Conservation (phyloP, 2,888 invertebrate genomes). For the Melolontha melolontha region DNA sequence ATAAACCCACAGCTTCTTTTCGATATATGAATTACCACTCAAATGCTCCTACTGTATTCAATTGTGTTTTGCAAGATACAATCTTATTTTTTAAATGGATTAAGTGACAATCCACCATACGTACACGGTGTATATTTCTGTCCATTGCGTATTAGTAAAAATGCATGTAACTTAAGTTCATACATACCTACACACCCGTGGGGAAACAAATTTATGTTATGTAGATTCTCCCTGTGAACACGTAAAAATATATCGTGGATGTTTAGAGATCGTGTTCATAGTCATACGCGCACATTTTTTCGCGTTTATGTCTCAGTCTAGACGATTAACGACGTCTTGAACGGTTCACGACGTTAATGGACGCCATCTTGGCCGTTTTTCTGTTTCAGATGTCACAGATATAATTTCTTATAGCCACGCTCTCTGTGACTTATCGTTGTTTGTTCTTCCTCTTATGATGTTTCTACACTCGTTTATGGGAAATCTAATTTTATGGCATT, state of each 20-base stretch:
- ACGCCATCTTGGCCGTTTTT: constrained; percentile 26
- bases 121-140: too few relatives aligned
- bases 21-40: too few relatives aligned
- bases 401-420: constrained; percentile 28
- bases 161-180: too few relatives aligned
- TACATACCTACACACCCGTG: too few relatives aligned
- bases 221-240: constrained; percentile 2
- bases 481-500: constrained; percentile 12
- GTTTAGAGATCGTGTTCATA: constrained; percentile 2
- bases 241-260: constrained; percentile 26
- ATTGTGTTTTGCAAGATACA: too few relatives aligned
- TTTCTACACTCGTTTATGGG: neutral
- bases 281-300: constrained; percentile 26
- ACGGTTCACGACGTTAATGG: constrained; percentile 22
- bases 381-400: constrained; percentile 10
- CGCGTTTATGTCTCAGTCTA: constrained; percentile 30
- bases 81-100: too few relatives aligned
- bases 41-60: too few relatives aligned
- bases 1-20: too few relatives aligned
- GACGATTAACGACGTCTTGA: constrained; percentile 37
- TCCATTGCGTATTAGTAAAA: too few relatives aligned
- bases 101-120: too few relatives aligned
- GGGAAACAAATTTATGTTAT: too few relatives aligned
- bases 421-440: constrained; percentile 20
- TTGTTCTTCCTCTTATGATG: neutral